Evolutionary conservation across 2,113 vertebrate species (phyloP).

Genomic region (Nyctibius bracteatus): DNA sequence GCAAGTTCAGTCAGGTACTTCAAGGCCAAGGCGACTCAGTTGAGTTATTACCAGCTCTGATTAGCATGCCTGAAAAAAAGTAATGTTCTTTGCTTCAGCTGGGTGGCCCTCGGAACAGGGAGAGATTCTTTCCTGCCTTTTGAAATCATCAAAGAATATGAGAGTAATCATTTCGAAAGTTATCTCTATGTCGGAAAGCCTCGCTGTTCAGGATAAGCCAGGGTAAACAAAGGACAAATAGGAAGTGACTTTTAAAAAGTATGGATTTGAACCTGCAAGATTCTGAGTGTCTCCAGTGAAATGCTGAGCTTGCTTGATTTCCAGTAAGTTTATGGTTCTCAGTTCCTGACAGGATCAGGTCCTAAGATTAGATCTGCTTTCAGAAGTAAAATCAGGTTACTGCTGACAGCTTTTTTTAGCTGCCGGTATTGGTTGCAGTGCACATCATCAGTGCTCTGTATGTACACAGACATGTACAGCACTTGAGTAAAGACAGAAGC

Average conservation of each 20-base stretch:
- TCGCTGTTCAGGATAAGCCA: conserved; percentile 50
- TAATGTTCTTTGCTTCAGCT: conserved; percentile 22
- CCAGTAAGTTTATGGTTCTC: not conserved
- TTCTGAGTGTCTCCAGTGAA: conserved; percentile 18
- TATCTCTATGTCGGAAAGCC: conserved; percentile 35
- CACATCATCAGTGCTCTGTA: not conserved
- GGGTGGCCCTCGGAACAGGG: conserved; percentile 54
- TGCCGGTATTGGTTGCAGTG: not conserved
- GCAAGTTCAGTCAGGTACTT: conserved; percentile 21
- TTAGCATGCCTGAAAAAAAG: conserved; percentile 53
- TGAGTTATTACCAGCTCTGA: conserved; percentile 63
- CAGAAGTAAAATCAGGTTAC: conserved; percentile 8
- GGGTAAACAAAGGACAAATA: conserved; percentile 59
- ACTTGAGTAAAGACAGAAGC: not conserved
- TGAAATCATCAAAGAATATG: conserved; percentile 62
- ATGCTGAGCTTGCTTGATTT: conserved; percentile 16
- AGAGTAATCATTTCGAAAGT: conserved; percentile 62
- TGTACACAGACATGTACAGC: not conserved
- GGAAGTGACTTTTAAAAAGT: conserved; percentile 46
- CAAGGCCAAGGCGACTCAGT: conserved; percentile 40
- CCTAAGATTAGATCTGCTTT: not conserved
- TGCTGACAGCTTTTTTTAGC: not conserved
- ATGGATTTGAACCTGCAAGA: conserved; percentile 27
- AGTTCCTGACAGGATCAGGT: not conserved
- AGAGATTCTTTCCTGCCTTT: conserved; percentile 71